These are phyloP conservation scores for Caenorhabditis macrosperma DNA, from an alignment of 2,888 invertebrate genomes.

Conservation along the genomic window DNA sequence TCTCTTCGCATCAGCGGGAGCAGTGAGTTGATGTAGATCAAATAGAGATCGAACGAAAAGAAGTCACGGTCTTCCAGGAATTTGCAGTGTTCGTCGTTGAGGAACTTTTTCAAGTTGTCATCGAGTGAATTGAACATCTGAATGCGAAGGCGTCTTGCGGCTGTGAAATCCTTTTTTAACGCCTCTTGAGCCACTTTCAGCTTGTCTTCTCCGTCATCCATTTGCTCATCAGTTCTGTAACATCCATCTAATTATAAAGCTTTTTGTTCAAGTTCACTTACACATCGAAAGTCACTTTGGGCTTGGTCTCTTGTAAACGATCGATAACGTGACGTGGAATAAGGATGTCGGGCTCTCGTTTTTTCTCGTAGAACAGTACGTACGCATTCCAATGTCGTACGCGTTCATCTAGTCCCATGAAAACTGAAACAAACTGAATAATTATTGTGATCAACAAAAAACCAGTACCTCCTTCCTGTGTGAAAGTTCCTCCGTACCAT, in stretches of 20 bases:
- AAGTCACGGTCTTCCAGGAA: constrained; percentile 57
- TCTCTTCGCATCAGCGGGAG: constrained; percentile 37
- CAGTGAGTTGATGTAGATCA: constrained; percentile 35
- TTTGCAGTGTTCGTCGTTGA: constrained; percentile 42
- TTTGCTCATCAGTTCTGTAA: constrained; percentile 30
- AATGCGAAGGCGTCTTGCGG: constrained; percentile 43
- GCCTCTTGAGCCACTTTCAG: constrained; percentile 9
- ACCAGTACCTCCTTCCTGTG: constrained; percentile 28
- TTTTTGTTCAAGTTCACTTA: background rate
- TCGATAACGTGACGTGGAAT: constrained; percentile 23
- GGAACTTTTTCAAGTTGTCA: constrained; percentile 23
- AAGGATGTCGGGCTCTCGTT: constrained; percentile 4
- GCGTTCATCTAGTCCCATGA: constrained; percentile 81
- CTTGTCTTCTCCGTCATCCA: constrained; percentile 32
- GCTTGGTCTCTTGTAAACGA: constrained; percentile 2
- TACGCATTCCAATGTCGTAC: constrained; percentile 83
- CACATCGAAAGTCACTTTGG: constrained; percentile 55
- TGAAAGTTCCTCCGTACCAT: constrained; percentile 60
- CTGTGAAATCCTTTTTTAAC: constrained; percentile 4
- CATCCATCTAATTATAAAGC: background rate
- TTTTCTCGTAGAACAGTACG: constrained; percentile 82
- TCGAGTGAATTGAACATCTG: constrained; percentile 44
- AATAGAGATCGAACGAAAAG: constrained; percentile 51
- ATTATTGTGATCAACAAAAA: background rate
- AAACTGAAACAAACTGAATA: constrained; percentile 15